Percentiles rank a stretch among this genome's conserved stretches.
phyloP scores from a whole-genome alignment of 2,797 vertebrate genomes.

The Smutsia gigantea region DNA sequence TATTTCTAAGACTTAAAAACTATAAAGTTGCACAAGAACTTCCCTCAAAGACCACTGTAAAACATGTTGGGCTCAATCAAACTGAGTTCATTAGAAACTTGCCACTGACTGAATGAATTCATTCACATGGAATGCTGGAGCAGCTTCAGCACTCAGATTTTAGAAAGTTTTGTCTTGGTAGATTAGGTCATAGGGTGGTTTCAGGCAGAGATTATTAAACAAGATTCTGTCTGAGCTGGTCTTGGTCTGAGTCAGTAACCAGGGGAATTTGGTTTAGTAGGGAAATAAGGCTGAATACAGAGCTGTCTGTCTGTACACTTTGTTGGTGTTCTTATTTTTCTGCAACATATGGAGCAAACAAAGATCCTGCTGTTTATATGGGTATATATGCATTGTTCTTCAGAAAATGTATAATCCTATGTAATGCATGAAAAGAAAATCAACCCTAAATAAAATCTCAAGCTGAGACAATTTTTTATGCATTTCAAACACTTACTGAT shows the following conservation, averaged over 20 bases:
- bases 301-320: not conserved
- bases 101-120: not conserved
- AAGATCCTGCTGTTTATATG: not conserved
- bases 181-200: not conserved
- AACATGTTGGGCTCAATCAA: not conserved
- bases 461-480: not conserved
- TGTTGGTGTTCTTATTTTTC: not conserved
- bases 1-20: not conserved
- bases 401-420: not conserved
- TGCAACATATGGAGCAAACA: not conserved
- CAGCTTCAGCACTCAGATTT: not conserved
- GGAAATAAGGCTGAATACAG: not conserved
- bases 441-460: not conserved
- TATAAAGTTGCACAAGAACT: not conserved
- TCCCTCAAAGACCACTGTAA: not conserved
- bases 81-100: not conserved
- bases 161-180: not conserved
- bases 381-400: not conserved
- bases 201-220: not conserved
- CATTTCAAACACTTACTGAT: not conserved
- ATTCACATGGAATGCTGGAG: not conserved
- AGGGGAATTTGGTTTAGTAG: not conserved
- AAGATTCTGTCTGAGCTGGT: no score
- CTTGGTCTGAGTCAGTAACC: not conserved
- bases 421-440: not conserved